phyloP scores from a whole-genome alignment of 2,888 invertebrate genomes.

The Tachina grossa region DNA sequence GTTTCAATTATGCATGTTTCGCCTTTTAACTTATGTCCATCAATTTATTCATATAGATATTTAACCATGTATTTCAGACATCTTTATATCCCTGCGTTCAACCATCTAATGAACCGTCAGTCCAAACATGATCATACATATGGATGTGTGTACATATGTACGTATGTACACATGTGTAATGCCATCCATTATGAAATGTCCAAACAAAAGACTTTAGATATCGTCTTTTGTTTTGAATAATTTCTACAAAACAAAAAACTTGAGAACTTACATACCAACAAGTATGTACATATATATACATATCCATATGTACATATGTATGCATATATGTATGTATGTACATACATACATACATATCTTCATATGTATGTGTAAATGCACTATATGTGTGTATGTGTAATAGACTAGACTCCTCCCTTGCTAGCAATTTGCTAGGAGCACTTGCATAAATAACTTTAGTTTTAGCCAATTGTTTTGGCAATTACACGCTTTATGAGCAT shows the following conservation, averaged over 20 bases:
- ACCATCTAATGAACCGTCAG: background rate
- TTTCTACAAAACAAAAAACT: conserved; percentile 55
- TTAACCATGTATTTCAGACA: background rate
- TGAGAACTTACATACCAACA: conserved; percentile 27
- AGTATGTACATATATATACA: conserved; percentile 14
- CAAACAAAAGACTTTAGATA: conserved; percentile 37
- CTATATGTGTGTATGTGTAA: conserved; percentile 68
- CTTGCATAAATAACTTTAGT: conserved; percentile 72
- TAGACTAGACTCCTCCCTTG: conserved; percentile 76
- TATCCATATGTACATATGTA: conserved; percentile 40
- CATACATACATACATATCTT: background rate
- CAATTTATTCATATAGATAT: background rate
- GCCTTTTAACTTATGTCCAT: background rate
- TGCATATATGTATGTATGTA: conserved; percentile 1
- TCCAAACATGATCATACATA: background rate
- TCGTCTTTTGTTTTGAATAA: conserved; percentile 48
- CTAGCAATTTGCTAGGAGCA: conserved; percentile 66
- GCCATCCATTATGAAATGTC: conserved; percentile 42
- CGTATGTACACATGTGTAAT: background rate
- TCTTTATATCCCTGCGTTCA: background rate
- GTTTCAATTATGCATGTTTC: background rate
- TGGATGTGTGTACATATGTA: background rate
- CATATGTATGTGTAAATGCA: too few relatives aligned
- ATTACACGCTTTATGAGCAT: conserved; percentile 66
- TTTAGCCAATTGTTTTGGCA: conserved; percentile 77